phyloP scores from a whole-genome alignment of 2,797 vertebrate species.

The Ataeniobius toweri region DNA sequence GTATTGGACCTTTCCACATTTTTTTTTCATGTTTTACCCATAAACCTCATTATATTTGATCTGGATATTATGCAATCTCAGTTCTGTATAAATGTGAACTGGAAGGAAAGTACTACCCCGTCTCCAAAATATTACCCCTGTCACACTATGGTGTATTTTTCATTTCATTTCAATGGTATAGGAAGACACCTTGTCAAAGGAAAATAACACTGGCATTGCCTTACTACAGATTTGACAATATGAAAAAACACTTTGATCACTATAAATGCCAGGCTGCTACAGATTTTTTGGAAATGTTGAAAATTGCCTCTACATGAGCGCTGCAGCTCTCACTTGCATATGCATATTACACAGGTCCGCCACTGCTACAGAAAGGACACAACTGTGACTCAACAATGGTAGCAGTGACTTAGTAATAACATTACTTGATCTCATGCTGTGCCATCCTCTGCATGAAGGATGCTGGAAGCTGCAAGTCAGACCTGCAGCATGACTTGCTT shows the following conservation, averaged over 20 bases:
- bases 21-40: background rate
- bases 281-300: background rate
- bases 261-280: background rate
- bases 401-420: background rate
- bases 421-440: background rate
- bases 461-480: background rate
- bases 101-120: background rate
- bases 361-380: background rate
- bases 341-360: background rate
- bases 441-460: background rate
- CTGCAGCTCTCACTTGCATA: background rate
- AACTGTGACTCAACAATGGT: background rate
- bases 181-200: background rate
- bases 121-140: background rate
- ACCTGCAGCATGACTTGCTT: background rate
- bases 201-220: background rate
- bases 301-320: background rate
- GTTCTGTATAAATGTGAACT: background rate
- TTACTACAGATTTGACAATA: background rate
- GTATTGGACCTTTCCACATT: background rate
- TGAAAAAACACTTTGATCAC: background rate
- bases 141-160: background rate
- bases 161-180: background rate
- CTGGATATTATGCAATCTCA: too few relatives aligned
- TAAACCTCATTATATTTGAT: background rate